phyloP scores from a whole-genome alignment of 2,797 vertebrate species.

The Linurgus olivaceus region DNA sequence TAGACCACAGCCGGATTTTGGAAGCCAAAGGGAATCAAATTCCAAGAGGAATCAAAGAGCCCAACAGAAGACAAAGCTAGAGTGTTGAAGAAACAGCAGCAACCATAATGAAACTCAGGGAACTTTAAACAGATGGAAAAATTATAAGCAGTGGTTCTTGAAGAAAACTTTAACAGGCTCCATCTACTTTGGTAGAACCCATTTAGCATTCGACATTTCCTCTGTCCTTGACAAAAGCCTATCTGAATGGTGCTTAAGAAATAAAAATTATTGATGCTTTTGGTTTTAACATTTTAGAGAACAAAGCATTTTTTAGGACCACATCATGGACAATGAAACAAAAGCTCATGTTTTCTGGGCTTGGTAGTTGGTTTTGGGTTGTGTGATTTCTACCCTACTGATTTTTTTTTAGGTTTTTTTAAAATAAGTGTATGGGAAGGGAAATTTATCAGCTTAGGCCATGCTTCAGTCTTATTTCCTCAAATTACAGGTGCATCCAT shows the following conservation, averaged over 20 bases:
- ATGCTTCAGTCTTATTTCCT: not conserved
- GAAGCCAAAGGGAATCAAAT: not conserved
- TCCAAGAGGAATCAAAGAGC: not conserved
- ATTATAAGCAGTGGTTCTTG: not conserved
- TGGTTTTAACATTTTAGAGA: not conserved
- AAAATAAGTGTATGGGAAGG: not conserved
- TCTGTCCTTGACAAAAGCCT: not conserved
- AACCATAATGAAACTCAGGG: not conserved
- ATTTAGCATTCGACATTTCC: not conserved
- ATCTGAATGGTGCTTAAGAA: not conserved
- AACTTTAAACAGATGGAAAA: not conserved
- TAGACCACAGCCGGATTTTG: not conserved
- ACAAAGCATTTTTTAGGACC: not conserved
- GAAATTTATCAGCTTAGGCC: not conserved
- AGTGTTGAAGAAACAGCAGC: not conserved
- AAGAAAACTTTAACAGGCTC: not conserved
- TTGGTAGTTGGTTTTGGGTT: not conserved
- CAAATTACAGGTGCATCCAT: not conserved
- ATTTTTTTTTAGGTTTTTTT: not conserved
- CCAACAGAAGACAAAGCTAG: not conserved
- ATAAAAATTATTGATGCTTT: not conserved
- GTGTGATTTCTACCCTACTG: not conserved
- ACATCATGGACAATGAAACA: not conserved
- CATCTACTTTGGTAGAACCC: not conserved
- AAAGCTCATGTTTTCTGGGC: not conserved